Conservation (phyloP, 1,140 invertebrate species). For the Calephelis virginiensis region DNA sequence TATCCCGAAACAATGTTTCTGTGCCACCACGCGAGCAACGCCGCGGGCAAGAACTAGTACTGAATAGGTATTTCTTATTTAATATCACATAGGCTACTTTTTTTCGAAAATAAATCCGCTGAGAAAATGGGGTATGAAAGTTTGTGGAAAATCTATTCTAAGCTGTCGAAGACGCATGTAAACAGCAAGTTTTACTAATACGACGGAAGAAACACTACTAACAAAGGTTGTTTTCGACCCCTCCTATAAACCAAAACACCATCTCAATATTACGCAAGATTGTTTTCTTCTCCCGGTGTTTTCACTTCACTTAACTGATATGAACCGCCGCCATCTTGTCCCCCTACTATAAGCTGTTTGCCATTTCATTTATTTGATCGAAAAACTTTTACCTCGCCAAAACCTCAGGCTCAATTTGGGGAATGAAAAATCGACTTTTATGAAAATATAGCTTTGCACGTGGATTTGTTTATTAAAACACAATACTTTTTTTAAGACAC, state of each 20-base stretch:
- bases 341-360: conserved; percentile 6
- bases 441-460: not conserved
- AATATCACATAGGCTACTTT: too few relatives aligned
- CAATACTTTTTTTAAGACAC: too few relatives aligned
- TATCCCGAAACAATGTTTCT: too few relatives aligned
- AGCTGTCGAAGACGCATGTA: too few relatives aligned
- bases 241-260: not conserved
- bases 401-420: not conserved
- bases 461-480: not conserved
- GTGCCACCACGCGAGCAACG: too few relatives aligned
- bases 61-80: too few relatives aligned
- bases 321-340: conserved; percentile 2
- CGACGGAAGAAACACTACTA: not conserved
- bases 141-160: too few relatives aligned
- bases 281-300: not conserved
- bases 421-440: conserved; percentile 1
- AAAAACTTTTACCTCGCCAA: conserved; percentile 9
- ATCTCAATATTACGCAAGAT: conserved; percentile 1
- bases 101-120: too few relatives aligned
- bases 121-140: too few relatives aligned
- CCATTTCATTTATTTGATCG: conserved; percentile 7
- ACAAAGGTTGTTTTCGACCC: not conserved
- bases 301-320: conserved; percentile 9
- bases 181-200: too few relatives aligned
- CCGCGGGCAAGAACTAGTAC: too few relatives aligned